Evolutionary conservation across 1,140 invertebrate species (phyloP), one percentile per base, ranked within the genome.

Genomic region (Orchesella cincta): DNA sequence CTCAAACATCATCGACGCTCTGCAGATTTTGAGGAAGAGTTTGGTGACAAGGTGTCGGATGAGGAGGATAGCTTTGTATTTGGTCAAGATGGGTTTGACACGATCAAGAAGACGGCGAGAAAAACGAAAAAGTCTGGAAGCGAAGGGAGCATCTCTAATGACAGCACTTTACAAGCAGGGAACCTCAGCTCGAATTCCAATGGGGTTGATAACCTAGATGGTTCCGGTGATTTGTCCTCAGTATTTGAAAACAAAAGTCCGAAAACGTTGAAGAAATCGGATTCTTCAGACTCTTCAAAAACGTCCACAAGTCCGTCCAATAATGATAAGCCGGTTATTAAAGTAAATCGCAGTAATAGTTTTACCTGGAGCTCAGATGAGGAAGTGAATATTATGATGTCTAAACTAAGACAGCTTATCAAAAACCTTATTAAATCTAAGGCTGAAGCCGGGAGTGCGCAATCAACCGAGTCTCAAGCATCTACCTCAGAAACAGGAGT

Each of bases 331-430:
- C 71, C 71, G 3, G 71, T 73, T 1, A 51, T 73, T 39, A 73
- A 73, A 23, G 71, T 73, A 2, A 73, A 73, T 31, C 36, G 71
- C 12, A 73, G 71, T 26, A 73, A 73, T 46, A 73, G 71, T 26
- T 73, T 73, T 31, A 36, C 34, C 12, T 73, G 71, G 71, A 94
- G 93, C 57, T 95, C 93, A 0, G 94, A 96, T 83, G 94, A 96
- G 84, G 94, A 95, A 86, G 95, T 94, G 0, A 96, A 96, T 85
- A 85, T 95, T 12, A 96, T 96, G 94, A 95, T 96, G 94, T 93
- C 91, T 14, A 95, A 95, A 86, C 94, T 96, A 92, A 87, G 93
- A 1, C 93, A 94, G 80, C 94, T 95, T 84, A 95, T 95, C 84
- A 95, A 94, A 85, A 94, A 92, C 29, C 92, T 95, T 88, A 90